Evolutionary conservation across 2,113 vertebrate genomes (phyloP).

Genomic region (Daubentonia madagascariensis): DNA sequence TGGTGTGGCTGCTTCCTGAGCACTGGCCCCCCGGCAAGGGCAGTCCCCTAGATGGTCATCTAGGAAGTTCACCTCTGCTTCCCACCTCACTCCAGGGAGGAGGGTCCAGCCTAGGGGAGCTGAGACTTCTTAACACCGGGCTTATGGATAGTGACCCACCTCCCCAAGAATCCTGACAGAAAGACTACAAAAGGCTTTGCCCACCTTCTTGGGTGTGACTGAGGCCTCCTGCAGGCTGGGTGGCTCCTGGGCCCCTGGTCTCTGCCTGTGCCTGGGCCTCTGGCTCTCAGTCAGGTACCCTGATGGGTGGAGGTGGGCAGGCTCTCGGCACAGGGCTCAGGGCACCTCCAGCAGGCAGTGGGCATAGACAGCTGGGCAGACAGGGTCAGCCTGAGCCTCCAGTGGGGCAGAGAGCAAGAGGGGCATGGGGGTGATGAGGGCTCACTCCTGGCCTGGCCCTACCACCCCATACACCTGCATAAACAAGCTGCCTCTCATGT

Average conservation of each 20-base stretch:
- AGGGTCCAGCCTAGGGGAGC: background rate
- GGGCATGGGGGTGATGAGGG: accelerated
- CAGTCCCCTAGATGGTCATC: background rate
- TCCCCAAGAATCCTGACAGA: background rate
- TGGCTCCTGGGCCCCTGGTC: constrained; percentile 66
- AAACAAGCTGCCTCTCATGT: constrained; percentile 87
- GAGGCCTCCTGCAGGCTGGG: constrained; percentile 51
- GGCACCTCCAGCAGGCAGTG: constrained; percentile 92
- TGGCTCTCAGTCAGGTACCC: constrained; percentile 74
- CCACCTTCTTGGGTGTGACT: constrained; percentile 57
- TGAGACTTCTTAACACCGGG: background rate
- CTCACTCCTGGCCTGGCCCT: background rate
- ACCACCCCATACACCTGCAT: constrained; percentile 83
- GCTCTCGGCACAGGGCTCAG: constrained; percentile 81
- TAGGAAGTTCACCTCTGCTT: background rate
- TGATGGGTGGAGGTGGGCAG: constrained; percentile 79
- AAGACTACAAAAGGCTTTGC: constrained; percentile 33
- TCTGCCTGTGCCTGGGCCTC: constrained; percentile 45
- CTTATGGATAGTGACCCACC: no score
- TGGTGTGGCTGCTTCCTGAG: background rate
- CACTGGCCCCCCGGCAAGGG: background rate
- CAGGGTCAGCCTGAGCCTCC: background rate
- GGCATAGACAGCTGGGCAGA: constrained; percentile 81
- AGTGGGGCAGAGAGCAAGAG: background rate
- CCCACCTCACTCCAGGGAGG: accelerated